Base-by-base conservation (phyloP, 2,113 vertebrate species). In the Pygoscelis adeliae region DNA sequence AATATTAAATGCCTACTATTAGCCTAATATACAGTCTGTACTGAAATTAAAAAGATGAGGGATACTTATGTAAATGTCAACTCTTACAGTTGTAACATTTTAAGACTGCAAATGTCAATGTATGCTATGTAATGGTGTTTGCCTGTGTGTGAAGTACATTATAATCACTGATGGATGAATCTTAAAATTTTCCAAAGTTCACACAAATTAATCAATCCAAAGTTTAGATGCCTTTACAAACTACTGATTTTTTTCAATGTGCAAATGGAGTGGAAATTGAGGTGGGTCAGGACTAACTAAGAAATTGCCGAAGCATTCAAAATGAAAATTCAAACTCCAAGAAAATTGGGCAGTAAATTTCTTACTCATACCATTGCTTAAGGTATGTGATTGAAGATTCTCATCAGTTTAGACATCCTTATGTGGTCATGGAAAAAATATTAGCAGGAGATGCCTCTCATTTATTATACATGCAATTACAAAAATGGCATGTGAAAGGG, bases 51-150 rank as follows among this genome's bases (percentile, higher is more conserved):
- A 26, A 93, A 56, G 84, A 81, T 65, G 66, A 96, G 58, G 71
- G 22, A 87, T 76, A 49, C 89, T 93, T 93, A 46, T 85, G 55
- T 88, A 96, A 97, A 97, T 97, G 94, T 96, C 91, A 96, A 0
- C 84, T 86, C 38, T 66, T 83, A 59, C 21, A 86, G 66, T 10
- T 66, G 53, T 90, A 93, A 85, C 71, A 93, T 88, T 90, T 97
- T 91, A 91, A 87, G 78, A 82, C 34, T 93, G 87, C 59, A 96
- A 97, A 96, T 96, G 91, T 95, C 87, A 97, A 55, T 91, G 63
- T 84, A 82, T 89, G 70, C 83, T 77, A 49, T 26, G 71, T 83
- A 94, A 66, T 61, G 49, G 18, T 91, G 65, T 95, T 96, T 96
- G 46, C 46, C 50, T 91, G 22, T 77, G 23, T 87, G 58, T 91